Conservation (phyloP, 2,113 vertebrate genomes). For the Trochalopteron elliotii region DNA sequence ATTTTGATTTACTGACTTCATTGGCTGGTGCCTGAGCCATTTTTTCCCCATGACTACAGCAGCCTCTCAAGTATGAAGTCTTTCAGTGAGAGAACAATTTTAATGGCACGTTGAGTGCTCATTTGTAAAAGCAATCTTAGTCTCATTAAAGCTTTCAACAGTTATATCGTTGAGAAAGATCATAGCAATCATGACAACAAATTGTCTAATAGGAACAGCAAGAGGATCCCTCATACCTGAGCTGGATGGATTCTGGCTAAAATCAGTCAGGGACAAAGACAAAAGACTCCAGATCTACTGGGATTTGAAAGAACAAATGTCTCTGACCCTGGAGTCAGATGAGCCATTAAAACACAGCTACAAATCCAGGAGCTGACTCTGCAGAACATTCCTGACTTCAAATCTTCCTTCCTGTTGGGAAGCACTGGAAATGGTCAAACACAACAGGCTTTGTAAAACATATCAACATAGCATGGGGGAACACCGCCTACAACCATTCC, state of each 20-base stretch:
- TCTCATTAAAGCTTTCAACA: constrained; percentile 56
- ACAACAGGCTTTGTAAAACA: not conserved
- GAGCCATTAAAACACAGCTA: not conserved
- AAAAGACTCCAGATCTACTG: not conserved
- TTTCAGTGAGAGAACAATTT: constrained; percentile 61
- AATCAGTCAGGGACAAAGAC: not conserved
- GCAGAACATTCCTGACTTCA: not conserved
- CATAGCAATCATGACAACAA: constrained; percentile 28
- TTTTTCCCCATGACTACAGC: constrained; percentile 42
- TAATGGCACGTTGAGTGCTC: constrained; percentile 67
- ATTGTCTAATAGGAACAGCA: not conserved
- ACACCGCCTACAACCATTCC: not conserved
- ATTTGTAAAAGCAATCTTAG: constrained; percentile 68
- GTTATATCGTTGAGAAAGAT: not conserved
- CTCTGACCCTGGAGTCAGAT: not conserved
- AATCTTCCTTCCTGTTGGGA: not conserved
- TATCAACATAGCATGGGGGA: not conserved
- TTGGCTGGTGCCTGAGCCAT: constrained; percentile 21
- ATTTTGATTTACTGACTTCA: constrained; percentile 72
- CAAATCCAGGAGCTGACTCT: not conserved
- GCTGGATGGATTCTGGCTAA: not conserved
- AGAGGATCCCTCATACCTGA: not conserved
- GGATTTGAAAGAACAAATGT: not conserved
- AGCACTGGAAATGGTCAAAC: not conserved
- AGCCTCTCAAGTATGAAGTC: constrained; percentile 43